Percentiles rank a stretch among this genome's conserved stretches.
These are phyloP conservation scores for Hylaeus anthracinus DNA, from an alignment of 1,140 invertebrate species.

Conservation along the genomic window DNA sequence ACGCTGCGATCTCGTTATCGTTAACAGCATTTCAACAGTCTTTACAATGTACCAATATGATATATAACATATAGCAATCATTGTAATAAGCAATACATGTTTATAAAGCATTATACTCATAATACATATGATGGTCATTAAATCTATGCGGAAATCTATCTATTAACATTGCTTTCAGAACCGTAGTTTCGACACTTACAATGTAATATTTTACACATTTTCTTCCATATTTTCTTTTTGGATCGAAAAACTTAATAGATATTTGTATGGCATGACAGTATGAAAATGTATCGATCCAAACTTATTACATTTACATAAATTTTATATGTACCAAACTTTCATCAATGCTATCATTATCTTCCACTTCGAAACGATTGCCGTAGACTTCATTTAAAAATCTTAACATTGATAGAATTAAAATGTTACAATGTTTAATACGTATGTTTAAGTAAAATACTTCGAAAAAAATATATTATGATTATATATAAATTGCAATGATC, in stretches of 20 bases:
- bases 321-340: background rate
- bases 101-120: background rate
- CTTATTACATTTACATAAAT: slow-evolving; percentile 6
- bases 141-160: background rate
- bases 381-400: background rate
- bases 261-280: background rate
- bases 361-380: background rate
- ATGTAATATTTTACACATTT: slow-evolving; percentile 9
- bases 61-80: background rate
- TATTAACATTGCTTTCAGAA: slow-evolving; percentile 8
- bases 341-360: background rate
- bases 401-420: too few species aligned
- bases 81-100: slow-evolving; percentile 2
- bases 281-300: slow-evolving; percentile 26
- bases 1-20: background rate
- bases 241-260: background rate
- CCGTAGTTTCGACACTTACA: slow-evolving; percentile 11
- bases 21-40: background rate
- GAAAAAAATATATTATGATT: slow-evolving; percentile 28
- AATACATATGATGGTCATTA: background rate
- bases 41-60: background rate
- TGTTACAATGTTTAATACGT: too few species aligned
- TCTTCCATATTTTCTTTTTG: slow-evolving; percentile 4
- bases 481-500: background rate
- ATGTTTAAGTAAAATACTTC: slow-evolving; percentile 10